phyloP scores from a whole-genome alignment of 2,797 vertebrate species.

The Rhincodon typus region DNA sequence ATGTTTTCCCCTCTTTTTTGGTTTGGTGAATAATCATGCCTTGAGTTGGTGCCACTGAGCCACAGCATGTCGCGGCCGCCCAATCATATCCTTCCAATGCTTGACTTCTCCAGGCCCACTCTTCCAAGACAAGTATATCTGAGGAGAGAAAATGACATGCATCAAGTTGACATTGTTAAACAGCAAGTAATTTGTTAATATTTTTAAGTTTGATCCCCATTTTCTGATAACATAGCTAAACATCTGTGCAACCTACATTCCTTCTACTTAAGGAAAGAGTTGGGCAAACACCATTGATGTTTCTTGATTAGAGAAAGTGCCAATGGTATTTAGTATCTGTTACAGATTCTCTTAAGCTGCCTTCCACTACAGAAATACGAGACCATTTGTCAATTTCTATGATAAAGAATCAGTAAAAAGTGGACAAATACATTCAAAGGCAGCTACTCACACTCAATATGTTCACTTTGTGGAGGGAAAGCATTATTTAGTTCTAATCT shows the following conservation, averaged over 20 bases:
- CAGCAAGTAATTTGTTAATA: background rate
- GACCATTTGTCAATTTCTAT: background rate
- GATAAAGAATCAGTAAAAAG: background rate
- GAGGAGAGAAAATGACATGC: constrained; percentile 37
- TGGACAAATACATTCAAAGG: background rate
- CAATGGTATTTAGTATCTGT: background rate
- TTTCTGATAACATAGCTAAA: background rate
- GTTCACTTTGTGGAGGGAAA: background rate
- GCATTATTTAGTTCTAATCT: background rate
- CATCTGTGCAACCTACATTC: background rate
- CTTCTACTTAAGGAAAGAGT: background rate
- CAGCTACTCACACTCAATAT: background rate
- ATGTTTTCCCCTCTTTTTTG: background rate
- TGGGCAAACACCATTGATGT: no score
- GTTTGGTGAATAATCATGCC: constrained; percentile 64
- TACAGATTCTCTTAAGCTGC: background rate
- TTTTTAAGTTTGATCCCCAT: background rate
- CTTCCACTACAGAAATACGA: background rate
- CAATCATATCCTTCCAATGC: constrained; percentile 99
- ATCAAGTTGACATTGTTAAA: background rate
- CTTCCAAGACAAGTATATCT: constrained; percentile 99
- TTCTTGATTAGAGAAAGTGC: background rate
- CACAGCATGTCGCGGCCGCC: constrained; percentile 87
- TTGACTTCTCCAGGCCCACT: constrained; percentile 92
- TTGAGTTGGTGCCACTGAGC: constrained; percentile 98